These are phyloP conservation scores for Tetranychus urticae DNA, from an alignment of 1,140 invertebrate species.

Conservation along the genomic window DNA sequence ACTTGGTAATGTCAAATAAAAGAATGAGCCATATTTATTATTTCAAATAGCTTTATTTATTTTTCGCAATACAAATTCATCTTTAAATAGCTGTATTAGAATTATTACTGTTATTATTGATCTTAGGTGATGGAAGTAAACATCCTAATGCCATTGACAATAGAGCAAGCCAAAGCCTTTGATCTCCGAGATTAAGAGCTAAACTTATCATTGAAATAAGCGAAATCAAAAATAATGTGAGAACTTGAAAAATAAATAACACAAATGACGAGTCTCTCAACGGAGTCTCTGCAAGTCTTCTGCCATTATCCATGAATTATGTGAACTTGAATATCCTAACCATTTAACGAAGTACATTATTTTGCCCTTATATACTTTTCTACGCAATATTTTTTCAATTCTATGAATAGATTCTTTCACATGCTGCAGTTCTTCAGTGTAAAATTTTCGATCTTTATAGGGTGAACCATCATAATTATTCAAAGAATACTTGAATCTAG, in stretches of 20 bases:
- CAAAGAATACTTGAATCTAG: neutral
- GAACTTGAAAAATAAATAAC: too few relatives aligned
- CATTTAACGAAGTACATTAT: neutral
- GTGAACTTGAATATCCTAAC: neutral
- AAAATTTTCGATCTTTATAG: neutral
- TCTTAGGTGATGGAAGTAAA: neutral
- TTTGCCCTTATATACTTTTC: neutral
- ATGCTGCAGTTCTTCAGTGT: too few relatives aligned
- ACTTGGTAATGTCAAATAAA: neutral
- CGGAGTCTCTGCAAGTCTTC: neutral
- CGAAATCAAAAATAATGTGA: too few relatives aligned
- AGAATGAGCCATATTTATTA: neutral
- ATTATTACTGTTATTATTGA: neutral
- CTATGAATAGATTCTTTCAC: neutral
- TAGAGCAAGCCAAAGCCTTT: neutral
- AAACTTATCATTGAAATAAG: neutral
- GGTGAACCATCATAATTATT: neutral
- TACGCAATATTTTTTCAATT: neutral
- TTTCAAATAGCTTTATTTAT: neutral
- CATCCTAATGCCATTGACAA: neutral
- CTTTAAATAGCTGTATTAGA: neutral
- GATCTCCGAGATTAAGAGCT: neutral
- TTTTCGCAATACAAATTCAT: neutral
- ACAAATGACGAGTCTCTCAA: too few relatives aligned
- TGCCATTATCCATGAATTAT: neutral